Base-by-base conservation (phyloP, 2,113 vertebrate genomes). In the Centropus unirufus region DNA sequence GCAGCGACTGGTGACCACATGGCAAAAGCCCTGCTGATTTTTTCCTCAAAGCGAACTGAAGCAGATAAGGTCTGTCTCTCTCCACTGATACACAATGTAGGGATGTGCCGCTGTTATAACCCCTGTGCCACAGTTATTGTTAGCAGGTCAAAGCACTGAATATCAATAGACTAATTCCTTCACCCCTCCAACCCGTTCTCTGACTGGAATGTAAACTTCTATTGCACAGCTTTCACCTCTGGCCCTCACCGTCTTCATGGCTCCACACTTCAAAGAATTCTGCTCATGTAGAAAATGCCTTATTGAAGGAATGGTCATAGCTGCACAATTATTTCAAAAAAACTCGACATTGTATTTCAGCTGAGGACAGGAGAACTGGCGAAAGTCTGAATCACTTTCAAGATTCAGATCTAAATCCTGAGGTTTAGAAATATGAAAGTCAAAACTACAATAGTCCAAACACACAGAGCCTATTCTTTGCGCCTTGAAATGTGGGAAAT, bases 121-220 rank as follows among this genome's bases (percentile, higher is more conserved):
- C 98, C 92, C 87, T 4, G 87, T 47, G 97, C 97, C 97, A 92
- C 82, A 49, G 81, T 94, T 30, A 89, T 96, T 97, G 98, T 98
- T 44, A 83, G 91, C 61, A 34, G 98, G 98, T 98, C 98, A 97
- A 97, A 98, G 98, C 96, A 44, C 97, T 98, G 98, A 98, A 97
- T 98, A 97, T 98, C 98, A 98, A 95, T 96, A 92, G 96, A 93
- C 93, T 96, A 91, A 78, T 95, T 97, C 94, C 81, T 75, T 96
- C 83, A 42, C 49, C 92, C 81, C 78, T 39, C 66, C 95, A 82
- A 95, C 94, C 94, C 96, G 61, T 93, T 76, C 97, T 97, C 96
- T 63, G 90, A 51, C 95, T 95, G 97, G 75, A 93, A 95, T 44
- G 92, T 87, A 93, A 96, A 90, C 96, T 95, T 72, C 95, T 89